phyloP scores from a whole-genome alignment of 2,888 invertebrate genomes.

The Ophion obscuratus region DNA sequence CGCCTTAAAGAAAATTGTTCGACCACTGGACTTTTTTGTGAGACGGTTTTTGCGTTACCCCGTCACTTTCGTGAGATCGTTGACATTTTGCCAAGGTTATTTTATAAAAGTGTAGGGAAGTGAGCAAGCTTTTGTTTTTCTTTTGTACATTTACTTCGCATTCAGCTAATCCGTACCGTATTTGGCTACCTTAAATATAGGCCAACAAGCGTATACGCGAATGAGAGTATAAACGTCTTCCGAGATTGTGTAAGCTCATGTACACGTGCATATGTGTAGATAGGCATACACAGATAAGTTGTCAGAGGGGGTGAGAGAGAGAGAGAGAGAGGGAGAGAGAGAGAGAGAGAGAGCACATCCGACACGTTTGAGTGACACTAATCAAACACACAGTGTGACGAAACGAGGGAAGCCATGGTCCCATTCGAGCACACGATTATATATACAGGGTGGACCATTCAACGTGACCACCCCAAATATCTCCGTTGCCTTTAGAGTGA shows the following conservation, averaged over 20 bases:
- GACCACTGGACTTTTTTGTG: too few relatives aligned
- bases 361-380: slow-evolving; percentile 61
- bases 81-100: too few relatives aligned
- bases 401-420: slow-evolving; percentile 23
- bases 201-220: slow-evolving; percentile 63
- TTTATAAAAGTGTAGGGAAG: neutral
- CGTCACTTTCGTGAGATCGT: too few relatives aligned
- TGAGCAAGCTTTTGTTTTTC: neutral
- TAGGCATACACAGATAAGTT: slow-evolving; percentile 10
- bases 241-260: slow-evolving; percentile 44
- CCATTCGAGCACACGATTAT: slow-evolving; percentile 39
- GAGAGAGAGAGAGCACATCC: slow-evolving; percentile 43
- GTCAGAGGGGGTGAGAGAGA: slow-evolving; percentile 18
- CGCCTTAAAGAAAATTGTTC: too few relatives aligned
- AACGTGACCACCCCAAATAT: too few relatives aligned
- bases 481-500: too few relatives aligned
- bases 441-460: neutral
- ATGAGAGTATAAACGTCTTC: slow-evolving; percentile 66
- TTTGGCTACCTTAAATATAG: slow-evolving; percentile 29
- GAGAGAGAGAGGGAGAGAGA: slow-evolving; percentile 23
- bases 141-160: neutral
- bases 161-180: slow-evolving; percentile 2
- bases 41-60: too few relatives aligned
- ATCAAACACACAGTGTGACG: slow-evolving; percentile 54
- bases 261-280: neutral